Evolutionary conservation across 2,888 invertebrate species (phyloP), one percentile per base, ranked within the genome.

Genomic region (Caprella mutica): DNA sequence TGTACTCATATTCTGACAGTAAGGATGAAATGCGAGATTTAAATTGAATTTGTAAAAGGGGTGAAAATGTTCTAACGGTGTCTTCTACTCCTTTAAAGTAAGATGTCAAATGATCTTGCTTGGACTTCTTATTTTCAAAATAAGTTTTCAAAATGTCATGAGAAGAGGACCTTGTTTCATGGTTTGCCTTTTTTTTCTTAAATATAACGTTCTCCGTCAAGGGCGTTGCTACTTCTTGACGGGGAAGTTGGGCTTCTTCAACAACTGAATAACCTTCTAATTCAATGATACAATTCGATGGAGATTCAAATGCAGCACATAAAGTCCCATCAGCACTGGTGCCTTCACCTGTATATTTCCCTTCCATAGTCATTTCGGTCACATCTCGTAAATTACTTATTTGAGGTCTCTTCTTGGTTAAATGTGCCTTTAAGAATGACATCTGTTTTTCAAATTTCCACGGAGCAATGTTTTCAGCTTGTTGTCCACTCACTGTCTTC

Each of bases 91-190:
- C 19, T 8, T 42, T 42, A 8, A 42, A 42, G 19, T 42, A 42
- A 5, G 42, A 42, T 21, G 42, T 19, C 5, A 42, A 5, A 8
- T 42, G 42, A 8, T 42, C 42, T n/a, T 8, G 3, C 4, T 3
- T 8, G 2, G 42, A 42, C 21, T 42, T 42, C 21, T 42, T 42
- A 42, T 42, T 42, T 42, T 42, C 42, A 42, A 42, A 42, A 42
- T 42, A 42, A 2, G 21, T 42, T 42, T 3, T 5, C 4, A 42
- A 5, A 3, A 42, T 42, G 3, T 42, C 42, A 19, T 42, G 42
- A 8, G 4, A 8, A 33, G 33, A 33, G 33, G 33, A 33, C 33
- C 33, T 14, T 33, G 33, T 33, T 14, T 33, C 9, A 33, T 14
- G 33, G 8, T 33, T 8, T 12, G n/a, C 3, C 21, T 5, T 2